Conservation (phyloP, 2,113 vertebrate species). For the Irena cyanogastra region DNA sequence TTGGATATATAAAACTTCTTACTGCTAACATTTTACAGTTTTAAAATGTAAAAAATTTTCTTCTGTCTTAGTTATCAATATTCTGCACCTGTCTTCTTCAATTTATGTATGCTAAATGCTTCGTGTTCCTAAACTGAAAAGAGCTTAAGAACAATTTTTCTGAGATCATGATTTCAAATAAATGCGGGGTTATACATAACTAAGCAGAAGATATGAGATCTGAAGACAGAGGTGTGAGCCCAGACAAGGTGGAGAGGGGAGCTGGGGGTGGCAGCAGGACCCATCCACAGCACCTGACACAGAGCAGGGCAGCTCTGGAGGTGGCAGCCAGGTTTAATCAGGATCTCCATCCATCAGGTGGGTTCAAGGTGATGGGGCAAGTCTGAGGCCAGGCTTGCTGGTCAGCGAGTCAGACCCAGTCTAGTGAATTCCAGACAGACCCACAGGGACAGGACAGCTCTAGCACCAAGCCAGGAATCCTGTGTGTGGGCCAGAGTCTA, state of each 20-base stretch:
- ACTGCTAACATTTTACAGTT: background rate
- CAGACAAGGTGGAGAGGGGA: background rate
- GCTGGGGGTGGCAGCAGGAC: background rate
- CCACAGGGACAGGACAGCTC: rapidly evolving
- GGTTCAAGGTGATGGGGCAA: rapidly evolving
- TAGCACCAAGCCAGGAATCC: background rate
- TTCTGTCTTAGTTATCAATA: background rate
- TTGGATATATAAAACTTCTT: background rate
- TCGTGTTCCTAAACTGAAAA: background rate
- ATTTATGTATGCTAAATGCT: background rate
- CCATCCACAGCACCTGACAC: background rate
- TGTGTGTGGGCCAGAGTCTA: rapidly evolving
- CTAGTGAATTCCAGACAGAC: background rate
- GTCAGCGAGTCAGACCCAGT: background rate
- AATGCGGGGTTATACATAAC: background rate
- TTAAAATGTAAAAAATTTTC: background rate
- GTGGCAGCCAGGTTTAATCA: background rate
- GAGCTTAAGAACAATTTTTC: background rate
- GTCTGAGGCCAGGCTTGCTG: background rate
- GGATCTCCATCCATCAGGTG: background rate
- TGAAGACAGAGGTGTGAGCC: background rate
- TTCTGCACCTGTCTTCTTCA: background rate
- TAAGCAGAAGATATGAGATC: background rate
- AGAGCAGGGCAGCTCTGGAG: background rate
- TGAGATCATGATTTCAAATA: background rate